Percentiles rank a stretch among this genome's conserved stretches.
Evolutionary conservation across 2,797 vertebrate genomes (phyloP).

Genomic region (Hypotaenidia okinawae): DNA sequence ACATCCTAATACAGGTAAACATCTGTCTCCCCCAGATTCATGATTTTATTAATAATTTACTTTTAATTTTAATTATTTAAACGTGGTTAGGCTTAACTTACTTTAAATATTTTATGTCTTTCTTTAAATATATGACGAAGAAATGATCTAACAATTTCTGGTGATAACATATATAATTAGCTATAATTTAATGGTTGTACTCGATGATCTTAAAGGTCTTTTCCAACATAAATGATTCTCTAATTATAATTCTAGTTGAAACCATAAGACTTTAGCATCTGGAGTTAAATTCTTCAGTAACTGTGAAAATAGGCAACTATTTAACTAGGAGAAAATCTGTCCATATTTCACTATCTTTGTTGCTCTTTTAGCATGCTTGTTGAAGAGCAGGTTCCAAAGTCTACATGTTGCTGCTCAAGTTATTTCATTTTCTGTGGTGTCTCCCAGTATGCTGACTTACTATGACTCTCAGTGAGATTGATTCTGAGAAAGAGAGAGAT

Average conservation of each 20-base stretch:
- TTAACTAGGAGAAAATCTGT: not conserved
- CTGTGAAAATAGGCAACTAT: not conserved
- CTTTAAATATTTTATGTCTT: not conserved
- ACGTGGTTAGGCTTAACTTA: not conserved
- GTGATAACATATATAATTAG: not conserved
- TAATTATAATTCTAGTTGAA: not conserved
- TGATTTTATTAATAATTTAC: not conserved
- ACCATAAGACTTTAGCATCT: not conserved
- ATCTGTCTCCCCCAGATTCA: not conserved
- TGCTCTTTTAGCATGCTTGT: not conserved
- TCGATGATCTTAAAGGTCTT: not conserved
- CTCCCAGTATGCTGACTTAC: not conserved
- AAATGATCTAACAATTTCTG: not conserved
- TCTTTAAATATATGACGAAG: not conserved
- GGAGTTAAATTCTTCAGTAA: not conserved
- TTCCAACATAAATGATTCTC: no score
- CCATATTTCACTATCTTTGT: not conserved
- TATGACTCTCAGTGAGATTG: not conserved
- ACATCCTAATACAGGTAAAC: rapidly evolving
- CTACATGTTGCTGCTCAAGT: not conserved
- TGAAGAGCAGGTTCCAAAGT: not conserved
- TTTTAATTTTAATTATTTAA: not conserved
- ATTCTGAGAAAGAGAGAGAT: not conserved
- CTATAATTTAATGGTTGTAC: not conserved
- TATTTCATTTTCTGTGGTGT: not conserved